These are phyloP conservation scores for Antheraea pernyi DNA, from an alignment of 1,140 invertebrate species.

Conservation along the genomic window DNA sequence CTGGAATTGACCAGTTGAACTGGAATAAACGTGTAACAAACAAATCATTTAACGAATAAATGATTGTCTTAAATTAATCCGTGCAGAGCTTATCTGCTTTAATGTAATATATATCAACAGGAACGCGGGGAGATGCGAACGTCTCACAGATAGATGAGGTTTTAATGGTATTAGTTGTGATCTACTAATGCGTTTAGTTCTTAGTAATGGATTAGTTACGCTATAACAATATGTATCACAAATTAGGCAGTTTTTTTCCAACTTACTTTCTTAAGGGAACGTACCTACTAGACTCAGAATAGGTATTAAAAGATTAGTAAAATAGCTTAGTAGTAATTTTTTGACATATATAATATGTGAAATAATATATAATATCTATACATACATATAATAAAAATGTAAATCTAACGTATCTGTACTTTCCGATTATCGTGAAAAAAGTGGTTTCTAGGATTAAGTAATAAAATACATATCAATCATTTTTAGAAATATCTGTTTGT, in stretches of 20 bases:
- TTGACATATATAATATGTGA: too few relatives aligned
- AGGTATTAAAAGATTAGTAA: too few relatives aligned
- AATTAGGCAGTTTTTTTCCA: neutral
- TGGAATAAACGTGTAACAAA: neutral
- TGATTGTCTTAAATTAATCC: neutral
- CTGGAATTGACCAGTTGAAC: neutral
- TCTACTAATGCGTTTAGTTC: constrained; percentile 16
- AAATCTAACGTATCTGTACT: too few relatives aligned
- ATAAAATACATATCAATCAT: too few relatives aligned
- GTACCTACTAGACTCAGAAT: too few relatives aligned
- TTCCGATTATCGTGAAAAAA: too few relatives aligned
- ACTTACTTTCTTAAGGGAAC: too few relatives aligned
- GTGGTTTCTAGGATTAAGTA: too few relatives aligned
- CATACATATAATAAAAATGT: too few relatives aligned
- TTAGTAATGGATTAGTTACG: constrained; percentile 13
- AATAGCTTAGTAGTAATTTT: too few relatives aligned
- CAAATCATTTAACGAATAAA: neutral
- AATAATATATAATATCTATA: too few relatives aligned
- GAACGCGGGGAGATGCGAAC: neutral
- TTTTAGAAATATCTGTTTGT: too few relatives aligned
- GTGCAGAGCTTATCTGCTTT: neutral
- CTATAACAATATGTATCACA: neutral
- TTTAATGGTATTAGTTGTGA: constrained; percentile 17
- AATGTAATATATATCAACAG: constrained; percentile 1
- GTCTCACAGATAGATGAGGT: constrained; percentile 15